A percentile compares a stretch with the other conserved stretches of the same genome.
Evolutionary conservation across 2,113 vertebrate genomes (phyloP).

Genomic region (Lathamus discolor): DNA sequence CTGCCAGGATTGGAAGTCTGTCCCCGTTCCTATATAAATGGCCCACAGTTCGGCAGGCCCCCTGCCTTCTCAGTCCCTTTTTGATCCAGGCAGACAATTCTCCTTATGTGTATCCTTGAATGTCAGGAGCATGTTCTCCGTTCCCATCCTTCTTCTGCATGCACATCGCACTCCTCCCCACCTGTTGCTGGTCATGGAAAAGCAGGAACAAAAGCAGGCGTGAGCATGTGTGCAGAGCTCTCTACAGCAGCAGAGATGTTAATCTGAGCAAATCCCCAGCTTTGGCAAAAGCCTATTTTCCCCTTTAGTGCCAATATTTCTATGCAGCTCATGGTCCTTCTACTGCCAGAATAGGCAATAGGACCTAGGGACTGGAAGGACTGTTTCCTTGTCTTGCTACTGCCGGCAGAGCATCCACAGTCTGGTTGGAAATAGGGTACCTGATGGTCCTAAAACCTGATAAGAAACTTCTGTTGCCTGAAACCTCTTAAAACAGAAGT

Average conservation of each 20-base stretch:
- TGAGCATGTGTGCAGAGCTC: not conserved
- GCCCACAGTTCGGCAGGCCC: not conserved
- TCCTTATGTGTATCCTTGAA: not conserved
- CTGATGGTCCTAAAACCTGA: not conserved
- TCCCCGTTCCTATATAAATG: not conserved
- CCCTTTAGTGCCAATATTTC: not conserved
- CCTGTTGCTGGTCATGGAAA: not conserved
- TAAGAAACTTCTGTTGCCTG: not conserved
- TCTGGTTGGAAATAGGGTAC: not conserved
- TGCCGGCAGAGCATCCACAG: not conserved
- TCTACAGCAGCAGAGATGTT: not conserved
- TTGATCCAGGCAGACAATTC: not conserved
- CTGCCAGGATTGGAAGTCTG: not conserved
- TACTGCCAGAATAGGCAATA: not conserved
- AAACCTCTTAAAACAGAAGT: not conserved
- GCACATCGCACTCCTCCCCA: not conserved
- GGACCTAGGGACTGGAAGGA: not conserved
- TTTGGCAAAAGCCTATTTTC: not conserved
- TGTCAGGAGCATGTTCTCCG: not conserved
- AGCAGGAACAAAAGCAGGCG: not conserved
- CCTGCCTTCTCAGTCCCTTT: not conserved
- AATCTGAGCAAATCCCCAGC: not conserved
- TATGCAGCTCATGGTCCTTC: not conserved
- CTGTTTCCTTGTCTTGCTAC: not conserved
- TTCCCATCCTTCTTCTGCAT: not conserved